Evolutionary conservation across 2,888 invertebrate species (phyloP).

Genomic region (Heterodera filipjevi): DNA sequence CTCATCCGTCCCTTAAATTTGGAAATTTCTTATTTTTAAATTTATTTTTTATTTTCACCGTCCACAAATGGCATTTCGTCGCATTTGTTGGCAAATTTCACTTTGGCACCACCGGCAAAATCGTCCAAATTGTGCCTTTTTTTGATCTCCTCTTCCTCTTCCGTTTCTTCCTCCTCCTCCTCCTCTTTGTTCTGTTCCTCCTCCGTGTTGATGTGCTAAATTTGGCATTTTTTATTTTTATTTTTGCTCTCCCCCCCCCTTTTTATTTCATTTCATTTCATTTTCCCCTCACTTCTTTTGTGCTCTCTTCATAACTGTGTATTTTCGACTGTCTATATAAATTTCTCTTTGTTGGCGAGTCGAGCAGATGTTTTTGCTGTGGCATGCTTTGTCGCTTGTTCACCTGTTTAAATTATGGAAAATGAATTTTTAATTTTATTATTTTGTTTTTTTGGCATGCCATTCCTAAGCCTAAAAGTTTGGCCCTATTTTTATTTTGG

Average conservation of each 20-base stretch:
- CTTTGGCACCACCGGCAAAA: background rate
- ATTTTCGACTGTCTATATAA: background rate
- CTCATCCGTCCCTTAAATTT: constrained; percentile 17
- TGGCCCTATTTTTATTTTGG: too few species aligned
- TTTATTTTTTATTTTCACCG: constrained; percentile 11
- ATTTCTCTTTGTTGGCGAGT: constrained; percentile 5
- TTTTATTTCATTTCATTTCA: background rate
- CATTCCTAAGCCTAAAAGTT: too few species aligned
- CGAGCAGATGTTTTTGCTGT: background rate
- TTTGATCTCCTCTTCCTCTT: background rate
- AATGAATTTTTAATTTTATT: background rate
- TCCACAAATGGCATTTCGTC: background rate
- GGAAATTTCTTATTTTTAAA: background rate
- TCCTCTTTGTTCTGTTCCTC: background rate
- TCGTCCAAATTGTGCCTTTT: background rate
- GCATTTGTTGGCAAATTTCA: background rate
- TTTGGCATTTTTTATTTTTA: background rate
- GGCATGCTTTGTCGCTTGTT: background rate
- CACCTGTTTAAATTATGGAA: background rate
- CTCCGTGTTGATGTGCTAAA: background rate
- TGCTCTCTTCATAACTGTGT: background rate
- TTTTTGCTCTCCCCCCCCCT: background rate
- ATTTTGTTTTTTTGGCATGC: too few species aligned
- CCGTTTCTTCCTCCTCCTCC: background rate
- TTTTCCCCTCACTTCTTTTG: background rate